Base-by-base conservation (phyloP, 2,888 invertebrate genomes). In the Odontomyia ornata region DNA sequence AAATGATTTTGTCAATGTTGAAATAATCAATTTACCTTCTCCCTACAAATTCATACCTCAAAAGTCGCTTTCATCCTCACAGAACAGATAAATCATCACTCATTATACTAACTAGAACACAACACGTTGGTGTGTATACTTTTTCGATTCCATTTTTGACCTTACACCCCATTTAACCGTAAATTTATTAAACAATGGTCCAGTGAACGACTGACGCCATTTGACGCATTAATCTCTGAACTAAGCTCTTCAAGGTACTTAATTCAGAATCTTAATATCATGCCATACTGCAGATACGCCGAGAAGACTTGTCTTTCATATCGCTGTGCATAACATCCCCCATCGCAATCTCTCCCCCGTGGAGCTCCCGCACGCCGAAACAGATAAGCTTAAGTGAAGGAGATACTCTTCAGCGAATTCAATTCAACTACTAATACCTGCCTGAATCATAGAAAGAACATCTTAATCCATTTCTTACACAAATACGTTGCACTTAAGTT, bases 391-490 rank as follows among this genome's bases (percentile, higher is more conserved):
- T 5, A 60, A 60, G 23, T 60, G 56, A 18, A 21, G 60, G 23
- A 21, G 60, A 60, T 25, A 21, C 64, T 67, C 67, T 67, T 67
- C 67, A 18, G 11, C 46, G 67, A 67, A 67, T 43, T 67, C 27
- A 36, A 67, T 67, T 67, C 28, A 36, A 67, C 43, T 27, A 67
- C 67, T 67, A 67, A 67, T 46, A 67, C 67, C 67, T 52, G 52
- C 67, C 67, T 52, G 52, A 52, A 15, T 52, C 52, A 52, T 52
- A 52, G 15, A 52, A 52, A 4, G 52, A 36, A 5, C 30, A 18
- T 18, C 36, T 65, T 65, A 65, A 65, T 65, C 65, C 65, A 65
- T 65, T 65, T 36, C 65, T 65, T 65, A 65, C 36, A 18, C 69
- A 47, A 69, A 69, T 47, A 69, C 69, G 36, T 9, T 69, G 69